Conservation (phyloP, 2,888 invertebrate species). For the Andrena bucephala region DNA sequence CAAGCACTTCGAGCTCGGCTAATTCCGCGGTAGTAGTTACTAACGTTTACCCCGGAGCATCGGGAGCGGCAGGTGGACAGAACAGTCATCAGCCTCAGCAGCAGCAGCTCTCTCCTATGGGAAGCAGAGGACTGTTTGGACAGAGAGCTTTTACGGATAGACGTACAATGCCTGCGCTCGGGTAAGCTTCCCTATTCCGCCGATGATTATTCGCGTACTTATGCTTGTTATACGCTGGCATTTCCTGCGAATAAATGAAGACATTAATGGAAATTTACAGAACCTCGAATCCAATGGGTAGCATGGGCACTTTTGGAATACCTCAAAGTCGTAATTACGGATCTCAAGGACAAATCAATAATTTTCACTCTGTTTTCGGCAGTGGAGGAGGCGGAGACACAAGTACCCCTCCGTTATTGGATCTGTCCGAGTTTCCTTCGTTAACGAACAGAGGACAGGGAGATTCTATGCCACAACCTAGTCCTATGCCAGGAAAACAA, state of each 20-base stretch:
- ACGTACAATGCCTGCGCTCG: constrained; percentile 88
- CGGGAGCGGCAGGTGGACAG: constrained; percentile 84
- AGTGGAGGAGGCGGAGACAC: constrained; percentile 89
- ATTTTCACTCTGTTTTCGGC: constrained; percentile 94
- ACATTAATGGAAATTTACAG: constrained; percentile 81
- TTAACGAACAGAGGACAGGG: constrained; percentile 94
- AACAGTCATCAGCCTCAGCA: constrained; percentile 85
- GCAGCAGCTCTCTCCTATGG: constrained; percentile 87
- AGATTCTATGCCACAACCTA: constrained; percentile 91
- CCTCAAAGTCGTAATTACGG: constrained; percentile 86
- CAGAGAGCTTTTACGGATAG: constrained; percentile 93
- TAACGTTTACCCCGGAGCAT: constrained; percentile 82
- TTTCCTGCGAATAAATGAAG: constrained; percentile 65
- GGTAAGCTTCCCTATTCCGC: constrained; percentile 82
- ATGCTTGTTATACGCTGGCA: no score
- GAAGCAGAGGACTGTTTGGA: constrained; percentile 90
- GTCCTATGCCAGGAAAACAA: constrained; percentile 96
- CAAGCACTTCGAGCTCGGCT: constrained; percentile 82
- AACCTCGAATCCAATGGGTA: constrained; percentile 87
- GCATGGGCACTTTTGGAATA: constrained; percentile 89
- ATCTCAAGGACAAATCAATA: constrained; percentile 85
- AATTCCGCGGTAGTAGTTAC: constrained; percentile 83
- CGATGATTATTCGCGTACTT: neutral
- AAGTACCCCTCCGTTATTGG: constrained; percentile 94
- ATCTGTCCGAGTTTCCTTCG: constrained; percentile 97